These are phyloP conservation scores for Gymnocheta viridis DNA, from an alignment of 2,888 invertebrate species.

Conservation along the genomic window DNA sequence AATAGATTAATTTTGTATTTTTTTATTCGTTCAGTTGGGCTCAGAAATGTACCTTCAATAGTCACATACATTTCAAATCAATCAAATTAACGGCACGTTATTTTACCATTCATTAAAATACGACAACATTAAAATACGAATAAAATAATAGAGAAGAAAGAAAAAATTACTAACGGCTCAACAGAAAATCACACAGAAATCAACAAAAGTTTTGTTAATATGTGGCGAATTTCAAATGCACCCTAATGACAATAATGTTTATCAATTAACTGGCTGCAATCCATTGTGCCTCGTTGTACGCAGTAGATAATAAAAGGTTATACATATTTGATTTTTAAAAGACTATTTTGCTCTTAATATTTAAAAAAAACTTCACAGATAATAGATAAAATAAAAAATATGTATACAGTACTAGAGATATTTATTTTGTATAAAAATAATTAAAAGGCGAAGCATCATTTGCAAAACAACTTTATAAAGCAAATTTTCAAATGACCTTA, in stretches of 20 bases:
- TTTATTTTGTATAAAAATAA: too few species aligned
- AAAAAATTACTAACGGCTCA: background rate
- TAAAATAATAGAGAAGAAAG: background rate
- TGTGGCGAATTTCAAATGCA: background rate
- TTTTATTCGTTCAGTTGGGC: background rate
- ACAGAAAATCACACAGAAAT: background rate
- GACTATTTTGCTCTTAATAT: too few species aligned
- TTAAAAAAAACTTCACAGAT: too few species aligned
- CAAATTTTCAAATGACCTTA: too few species aligned
- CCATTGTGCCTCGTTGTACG: too few species aligned
- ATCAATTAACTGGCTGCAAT: too few species aligned
- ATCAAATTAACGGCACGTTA: constrained; percentile 63
- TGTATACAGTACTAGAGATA: too few species aligned
- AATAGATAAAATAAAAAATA: too few species aligned
- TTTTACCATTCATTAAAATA: constrained; percentile 43
- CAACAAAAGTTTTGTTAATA: background rate
- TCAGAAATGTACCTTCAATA: background rate
- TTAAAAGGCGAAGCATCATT: too few species aligned
- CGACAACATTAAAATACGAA: background rate
- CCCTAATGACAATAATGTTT: background rate
- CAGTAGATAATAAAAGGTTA: too few species aligned
- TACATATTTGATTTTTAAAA: too few species aligned
- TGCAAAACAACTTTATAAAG: too few species aligned
- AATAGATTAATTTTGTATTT: constrained; percentile 44
- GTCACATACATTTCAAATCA: constrained; percentile 63